These are phyloP conservation scores for Hypsibius dujardini DNA, from an alignment of 1,140 invertebrate species.

Conservation along the genomic window DNA sequence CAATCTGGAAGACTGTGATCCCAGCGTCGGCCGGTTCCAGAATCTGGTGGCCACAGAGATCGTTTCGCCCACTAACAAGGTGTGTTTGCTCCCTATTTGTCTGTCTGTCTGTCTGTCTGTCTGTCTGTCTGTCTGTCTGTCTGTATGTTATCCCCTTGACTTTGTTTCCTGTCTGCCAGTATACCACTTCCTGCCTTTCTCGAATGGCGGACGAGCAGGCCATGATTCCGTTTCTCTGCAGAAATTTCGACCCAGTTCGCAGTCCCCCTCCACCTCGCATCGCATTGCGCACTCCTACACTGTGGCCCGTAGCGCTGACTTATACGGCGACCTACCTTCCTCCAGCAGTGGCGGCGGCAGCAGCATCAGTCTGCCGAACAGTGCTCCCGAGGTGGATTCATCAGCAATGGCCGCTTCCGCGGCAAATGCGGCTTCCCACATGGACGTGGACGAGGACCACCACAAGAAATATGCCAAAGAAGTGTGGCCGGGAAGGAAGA, in stretches of 20 bases:
- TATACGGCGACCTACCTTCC: conserved; percentile 48
- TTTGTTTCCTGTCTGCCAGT: too few species aligned
- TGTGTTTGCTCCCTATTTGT: conserved; percentile 42
- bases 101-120: conserved; percentile 39
- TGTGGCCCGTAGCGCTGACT: conserved; percentile 25
- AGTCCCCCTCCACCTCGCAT: neutral
- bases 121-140: too few species aligned
- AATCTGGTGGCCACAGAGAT: conserved; percentile 72
- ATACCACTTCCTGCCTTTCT: too few species aligned
- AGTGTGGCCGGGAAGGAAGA: conserved; percentile 72
- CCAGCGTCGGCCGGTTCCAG: conserved; percentile 78
- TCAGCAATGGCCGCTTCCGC: conserved; percentile 20
- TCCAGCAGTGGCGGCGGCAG: conserved; percentile 15
- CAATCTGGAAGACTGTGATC: conserved; percentile 97
- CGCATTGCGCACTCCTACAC: conserved; percentile 20
- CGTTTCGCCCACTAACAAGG: conserved; percentile 29
- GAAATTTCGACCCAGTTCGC: conserved; percentile 20
- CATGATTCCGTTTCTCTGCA: conserved; percentile 20
- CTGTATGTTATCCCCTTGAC: neutral
- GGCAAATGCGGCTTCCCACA: neutral
- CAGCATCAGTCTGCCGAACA: conserved; percentile 55
- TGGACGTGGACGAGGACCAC: conserved; percentile 47
- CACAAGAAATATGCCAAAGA: conserved; percentile 99
- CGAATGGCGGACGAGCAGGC: neutral
- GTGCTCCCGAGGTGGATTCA: conserved; percentile 71